A percentile compares a stretch with the other conserved stretches of the same genome.
Evolutionary conservation across 2,888 invertebrate species (phyloP).

Genomic region (Trichopria drosophilae): DNA sequence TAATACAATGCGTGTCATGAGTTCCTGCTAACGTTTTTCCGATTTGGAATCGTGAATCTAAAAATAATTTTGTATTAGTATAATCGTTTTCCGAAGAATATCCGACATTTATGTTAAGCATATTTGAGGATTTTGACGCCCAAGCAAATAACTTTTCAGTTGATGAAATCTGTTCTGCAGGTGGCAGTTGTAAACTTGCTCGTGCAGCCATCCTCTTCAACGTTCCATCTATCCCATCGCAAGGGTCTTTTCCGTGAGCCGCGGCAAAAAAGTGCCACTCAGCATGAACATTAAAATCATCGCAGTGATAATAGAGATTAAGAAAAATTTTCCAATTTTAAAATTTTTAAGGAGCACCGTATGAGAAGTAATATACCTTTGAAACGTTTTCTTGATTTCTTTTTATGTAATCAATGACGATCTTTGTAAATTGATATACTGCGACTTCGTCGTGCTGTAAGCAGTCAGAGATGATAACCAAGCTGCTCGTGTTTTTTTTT

Average conservation of each 20-base stretch:
- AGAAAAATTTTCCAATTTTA: conserved; percentile 11
- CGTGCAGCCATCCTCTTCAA: conserved; percentile 28
- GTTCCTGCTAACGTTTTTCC: too few species aligned
- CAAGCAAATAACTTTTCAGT: conserved; percentile 19
- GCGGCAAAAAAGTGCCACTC: conserved; percentile 31
- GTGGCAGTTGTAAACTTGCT: conserved; percentile 20
- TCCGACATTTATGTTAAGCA: background rate
- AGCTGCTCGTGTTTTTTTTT: conserved; percentile 23
- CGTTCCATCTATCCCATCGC: conserved; percentile 31
- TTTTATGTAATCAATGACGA: conserved; percentile 18
- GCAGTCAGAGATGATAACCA: conserved; percentile 36
- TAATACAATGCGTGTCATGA: too few species aligned
- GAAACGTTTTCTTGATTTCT: too few species aligned
- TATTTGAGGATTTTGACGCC: background rate
- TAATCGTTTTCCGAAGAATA: too few species aligned
- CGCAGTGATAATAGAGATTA: conserved; percentile 6
- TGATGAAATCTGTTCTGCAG: conserved; percentile 26
- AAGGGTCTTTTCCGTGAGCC: conserved; percentile 29
- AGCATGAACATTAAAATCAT: conserved; percentile 24
- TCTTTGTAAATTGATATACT: conserved; percentile 23
- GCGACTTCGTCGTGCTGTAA: conserved; percentile 33
- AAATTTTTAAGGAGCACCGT: conserved; percentile 15
- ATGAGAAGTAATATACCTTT: conserved; percentile 15
- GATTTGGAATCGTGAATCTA: too few species aligned
- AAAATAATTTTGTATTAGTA: too few species aligned